phyloP scores from a whole-genome alignment of 2,888 invertebrate genomes.

The Diarsia dahlii region DNA sequence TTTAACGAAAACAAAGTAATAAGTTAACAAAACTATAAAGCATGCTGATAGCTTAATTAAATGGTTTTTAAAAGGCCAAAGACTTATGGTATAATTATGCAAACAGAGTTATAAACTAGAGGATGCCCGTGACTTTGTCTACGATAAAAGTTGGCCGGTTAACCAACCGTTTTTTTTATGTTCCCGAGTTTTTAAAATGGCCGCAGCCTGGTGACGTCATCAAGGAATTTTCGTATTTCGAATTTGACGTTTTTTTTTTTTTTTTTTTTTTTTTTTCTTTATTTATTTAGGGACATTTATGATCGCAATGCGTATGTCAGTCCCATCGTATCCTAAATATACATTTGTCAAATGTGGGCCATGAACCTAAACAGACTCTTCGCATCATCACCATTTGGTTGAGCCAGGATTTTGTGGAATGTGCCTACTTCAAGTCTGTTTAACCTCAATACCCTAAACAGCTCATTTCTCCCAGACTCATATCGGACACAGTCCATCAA shows the following conservation, averaged over 20 bases:
- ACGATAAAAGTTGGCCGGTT: constrained; percentile 23
- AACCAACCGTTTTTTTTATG: constrained; percentile 9
- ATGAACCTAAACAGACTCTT: too few species aligned
- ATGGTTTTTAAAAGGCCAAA: constrained; percentile 27
- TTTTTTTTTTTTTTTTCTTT: too few species aligned
- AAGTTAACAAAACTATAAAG: constrained; percentile 1
- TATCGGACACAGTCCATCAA: too few species aligned
- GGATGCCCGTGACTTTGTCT: constrained; percentile 7
- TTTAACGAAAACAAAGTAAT: neutral
- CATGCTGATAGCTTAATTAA: constrained; percentile 20
- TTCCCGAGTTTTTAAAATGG: constrained; percentile 25
- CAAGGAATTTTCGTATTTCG: constrained; percentile 17
- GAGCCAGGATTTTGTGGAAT: too few species aligned
- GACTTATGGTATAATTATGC: constrained; percentile 21
- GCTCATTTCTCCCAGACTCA: too few species aligned
- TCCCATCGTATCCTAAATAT: too few species aligned
- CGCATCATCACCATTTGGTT: too few species aligned
- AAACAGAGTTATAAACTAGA: constrained; percentile 20
- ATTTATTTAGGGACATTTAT: too few species aligned
- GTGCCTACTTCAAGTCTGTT: too few species aligned
- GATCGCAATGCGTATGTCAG: too few species aligned
- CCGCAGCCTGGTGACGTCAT: neutral
- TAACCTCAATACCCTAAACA: too few species aligned
- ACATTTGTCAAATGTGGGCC: too few species aligned
- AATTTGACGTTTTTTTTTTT: neutral